Evolutionary conservation across 2,797 vertebrate genomes (phyloP).

Genomic region (Pseudocheirus occidentalis): DNA sequence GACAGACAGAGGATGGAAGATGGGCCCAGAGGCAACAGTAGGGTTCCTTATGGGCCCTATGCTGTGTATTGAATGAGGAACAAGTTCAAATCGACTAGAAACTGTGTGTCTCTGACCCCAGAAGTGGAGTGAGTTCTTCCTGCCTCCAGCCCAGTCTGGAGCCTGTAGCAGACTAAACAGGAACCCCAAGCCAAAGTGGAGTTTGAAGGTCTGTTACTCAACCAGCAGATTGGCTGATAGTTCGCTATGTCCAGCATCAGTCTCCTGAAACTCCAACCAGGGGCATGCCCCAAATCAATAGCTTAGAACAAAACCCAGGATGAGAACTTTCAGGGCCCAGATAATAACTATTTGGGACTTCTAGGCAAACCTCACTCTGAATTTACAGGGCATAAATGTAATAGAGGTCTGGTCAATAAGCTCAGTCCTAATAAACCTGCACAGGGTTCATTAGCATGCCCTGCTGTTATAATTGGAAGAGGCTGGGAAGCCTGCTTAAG

Average conservation of each 20-base stretch:
- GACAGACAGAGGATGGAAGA: not conserved
- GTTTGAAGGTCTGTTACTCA: not conserved
- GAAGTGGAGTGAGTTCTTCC: not conserved
- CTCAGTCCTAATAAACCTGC: not conserved
- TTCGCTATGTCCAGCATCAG: not conserved
- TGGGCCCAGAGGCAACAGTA: not conserved
- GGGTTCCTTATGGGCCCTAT: not conserved
- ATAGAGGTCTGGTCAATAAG: not conserved
- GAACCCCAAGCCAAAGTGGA: not conserved
- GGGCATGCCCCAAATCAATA: not conserved
- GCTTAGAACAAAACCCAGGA: not conserved
- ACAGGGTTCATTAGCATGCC: not conserved
- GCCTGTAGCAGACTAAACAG: not conserved
- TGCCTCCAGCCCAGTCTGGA: not conserved
- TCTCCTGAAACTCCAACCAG: not conserved
- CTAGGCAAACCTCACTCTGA: not conserved
- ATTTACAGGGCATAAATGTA: not conserved
- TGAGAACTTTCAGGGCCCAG: not conserved
- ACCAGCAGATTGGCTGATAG: not conserved
- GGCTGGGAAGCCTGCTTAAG: not conserved
- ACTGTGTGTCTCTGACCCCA: not conserved
- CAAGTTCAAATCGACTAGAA: not conserved
- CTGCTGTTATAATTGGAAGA: not conserved
- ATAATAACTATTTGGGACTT: not conserved
- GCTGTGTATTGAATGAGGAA: not conserved